Evolutionary conservation across 2,888 invertebrate species (phyloP), one percentile per base, ranked within the genome.

Genomic region (Melikaiella ostensackeni): DNA sequence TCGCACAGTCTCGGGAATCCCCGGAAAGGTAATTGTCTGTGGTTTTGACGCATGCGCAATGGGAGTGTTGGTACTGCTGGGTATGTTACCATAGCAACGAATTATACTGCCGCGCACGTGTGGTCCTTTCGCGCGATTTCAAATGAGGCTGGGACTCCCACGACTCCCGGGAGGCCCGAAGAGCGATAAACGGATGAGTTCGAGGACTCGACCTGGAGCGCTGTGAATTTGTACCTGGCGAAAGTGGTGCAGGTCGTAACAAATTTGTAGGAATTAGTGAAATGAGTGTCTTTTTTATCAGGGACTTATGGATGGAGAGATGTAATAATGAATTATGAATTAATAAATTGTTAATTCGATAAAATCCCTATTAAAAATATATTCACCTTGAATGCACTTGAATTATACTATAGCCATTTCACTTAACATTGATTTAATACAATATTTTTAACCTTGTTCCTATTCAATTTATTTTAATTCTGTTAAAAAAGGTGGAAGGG

Each of bases 91-190:
- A 70, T 70, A 30, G 70, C 30, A 70, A 50, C 70, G 30, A 1
- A 63, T 8, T n/a, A n/a, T n/a, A 16, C 24, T 55, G 21, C 27
- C 19, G 70, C 70, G 30, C 70, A 30, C 30, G 70, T 70, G 70
- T 70, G 70, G 70, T 70, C 70, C 33, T 70, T 70, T 50, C n/a
- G 70, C 46, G 50, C 50, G 50, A 70, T 70, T 70, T 70, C 46
- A 30, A 70, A 70, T 70, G 19, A 19, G 27, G 13, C 46, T 7
- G 16, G 6, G 5, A 50, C 70, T 70, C 70, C 70, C 50, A 50
- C 70, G 70, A 70, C 24, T 16, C 16, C 4, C 16, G 3, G 21
- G 57, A 59, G 57, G 57, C 24, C 8, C 0, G 27, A 5, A 27
- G 27, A 16, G 27, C 24, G 24, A 59, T 24, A 59, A 27, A 27